phyloP scores from a whole-genome alignment of 2,113 vertebrate species.

The Saguinus imperator region DNA sequence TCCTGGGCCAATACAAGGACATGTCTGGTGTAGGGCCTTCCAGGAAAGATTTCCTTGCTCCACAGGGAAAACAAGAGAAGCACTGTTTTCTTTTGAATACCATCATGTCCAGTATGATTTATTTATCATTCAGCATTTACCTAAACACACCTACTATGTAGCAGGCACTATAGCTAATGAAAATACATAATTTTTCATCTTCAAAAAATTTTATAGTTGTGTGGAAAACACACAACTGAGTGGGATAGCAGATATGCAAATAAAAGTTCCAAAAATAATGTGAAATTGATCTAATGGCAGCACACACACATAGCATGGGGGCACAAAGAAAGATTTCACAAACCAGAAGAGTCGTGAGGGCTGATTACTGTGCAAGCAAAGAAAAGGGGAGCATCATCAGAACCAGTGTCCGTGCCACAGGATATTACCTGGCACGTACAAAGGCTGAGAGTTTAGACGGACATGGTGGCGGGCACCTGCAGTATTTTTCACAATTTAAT shows the following conservation, averaged over 20 bases:
- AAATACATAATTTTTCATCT: neutral
- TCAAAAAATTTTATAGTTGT: neutral
- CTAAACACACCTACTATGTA: neutral
- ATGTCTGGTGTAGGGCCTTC: neutral
- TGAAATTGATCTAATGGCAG: neutral
- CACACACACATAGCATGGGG: neutral
- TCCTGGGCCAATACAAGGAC: neutral
- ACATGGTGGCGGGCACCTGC: too few relatives aligned
- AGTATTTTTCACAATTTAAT: conserved; percentile 38
- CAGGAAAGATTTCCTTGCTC: neutral
- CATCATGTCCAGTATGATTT: neutral
- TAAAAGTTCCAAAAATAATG: neutral
- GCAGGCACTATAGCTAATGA: neutral
- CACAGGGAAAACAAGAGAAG: neutral
- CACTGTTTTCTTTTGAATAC: neutral
- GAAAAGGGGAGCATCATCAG: neutral
- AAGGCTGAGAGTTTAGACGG: neutral
- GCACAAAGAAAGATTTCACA: neutral
- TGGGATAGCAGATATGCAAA: neutral
- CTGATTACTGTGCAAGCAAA: neutral
- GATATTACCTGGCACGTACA: neutral
- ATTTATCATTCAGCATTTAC: neutral
- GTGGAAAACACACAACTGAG: neutral
- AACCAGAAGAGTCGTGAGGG: neutral
- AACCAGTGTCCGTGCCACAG: neutral